Base-by-base conservation (phyloP, 2,113 vertebrate species). In the Macaca nemestrina region DNA sequence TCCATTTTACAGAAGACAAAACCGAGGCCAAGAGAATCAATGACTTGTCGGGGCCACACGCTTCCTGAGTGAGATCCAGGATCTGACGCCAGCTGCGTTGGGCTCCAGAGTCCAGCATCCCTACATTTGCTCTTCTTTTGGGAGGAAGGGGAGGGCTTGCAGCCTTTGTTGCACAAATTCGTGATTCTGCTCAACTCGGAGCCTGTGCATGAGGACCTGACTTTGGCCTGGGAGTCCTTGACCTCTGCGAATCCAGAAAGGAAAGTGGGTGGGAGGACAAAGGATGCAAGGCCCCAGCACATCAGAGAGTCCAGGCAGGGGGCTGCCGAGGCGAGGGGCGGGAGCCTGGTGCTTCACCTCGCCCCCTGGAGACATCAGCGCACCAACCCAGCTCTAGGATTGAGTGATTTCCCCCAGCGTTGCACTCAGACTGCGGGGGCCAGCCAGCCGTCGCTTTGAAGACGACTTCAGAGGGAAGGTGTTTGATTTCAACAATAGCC, bases 401-500 rank as follows among this genome's bases (percentile, higher is more conserved):
- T 4, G 27, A 5, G 12, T 7, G 27, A 43, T 9, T 27, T 84
- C 12, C 43, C 50, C 30, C 84, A 22, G 57, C 22, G 0, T 17
- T 0, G 12, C 8, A 18, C 12, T 1, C 0, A 2, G 30, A 32
- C 25, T 10, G 0, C 5, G 13, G 23, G 16, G 25, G 35, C 27
- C 1, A 10, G 38, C 35, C 0, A 13, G 30, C n/a, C 23, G 5
- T 0, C 3, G 13, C 57, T 88, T 45, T 22, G 11, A 18, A 30
- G 40, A 78, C 4, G 6, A 8, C 30, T 83, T 35, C 45, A 30
- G 86, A 76, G 55, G 23, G n/a, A 48, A 2, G 1, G 25, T 5
- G 61, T 12, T 18, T 13, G 40, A 11, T 35, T 30, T 35, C 48
- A 14, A 45, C 55, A 40, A 8, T 3, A 3, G 67, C 16, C 72